Evolutionary conservation across 2,113 vertebrate species (phyloP).

Genomic region (Condylura cristata): DNA sequence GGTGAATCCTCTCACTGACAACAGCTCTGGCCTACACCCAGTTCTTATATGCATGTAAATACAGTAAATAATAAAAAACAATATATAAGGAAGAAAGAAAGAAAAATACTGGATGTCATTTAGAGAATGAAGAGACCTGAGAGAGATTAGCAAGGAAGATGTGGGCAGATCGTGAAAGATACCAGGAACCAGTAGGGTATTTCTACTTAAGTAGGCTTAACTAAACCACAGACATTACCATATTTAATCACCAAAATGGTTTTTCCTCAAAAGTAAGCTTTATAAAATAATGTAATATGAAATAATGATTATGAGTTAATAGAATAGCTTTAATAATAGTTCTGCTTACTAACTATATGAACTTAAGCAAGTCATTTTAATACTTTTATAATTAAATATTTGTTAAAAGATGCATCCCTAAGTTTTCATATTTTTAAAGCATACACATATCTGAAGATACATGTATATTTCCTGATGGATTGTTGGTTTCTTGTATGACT

Average conservation of each 20-base stretch:
- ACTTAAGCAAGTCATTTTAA: not conserved
- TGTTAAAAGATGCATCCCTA: not conserved
- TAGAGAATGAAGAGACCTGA: not conserved
- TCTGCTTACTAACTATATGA: not conserved
- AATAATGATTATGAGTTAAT: not conserved
- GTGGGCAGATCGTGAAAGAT: not conserved
- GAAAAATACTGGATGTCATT: not conserved
- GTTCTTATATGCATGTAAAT: too few relatives aligned
- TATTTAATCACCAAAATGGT: not conserved
- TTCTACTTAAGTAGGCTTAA: not conserved
- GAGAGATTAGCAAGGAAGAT: not conserved
- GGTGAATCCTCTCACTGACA: too few relatives aligned
- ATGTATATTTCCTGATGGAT: not conserved
- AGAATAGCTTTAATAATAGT: not conserved
- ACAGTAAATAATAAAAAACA: too few relatives aligned
- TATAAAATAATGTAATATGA: not conserved
- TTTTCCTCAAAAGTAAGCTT: not conserved
- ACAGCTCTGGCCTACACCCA: too few relatives aligned
- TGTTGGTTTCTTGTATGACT: not conserved
- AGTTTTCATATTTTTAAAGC: not conserved
- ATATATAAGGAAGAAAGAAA: too few relatives aligned
- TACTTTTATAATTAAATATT: not conserved
- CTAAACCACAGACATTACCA: not conserved
- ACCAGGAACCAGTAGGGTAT: not conserved
- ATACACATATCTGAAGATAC: not conserved